These are phyloP conservation scores for Didymodactylos carnosus DNA, from an alignment of 2,888 invertebrate genomes.

Conservation along the genomic window DNA sequence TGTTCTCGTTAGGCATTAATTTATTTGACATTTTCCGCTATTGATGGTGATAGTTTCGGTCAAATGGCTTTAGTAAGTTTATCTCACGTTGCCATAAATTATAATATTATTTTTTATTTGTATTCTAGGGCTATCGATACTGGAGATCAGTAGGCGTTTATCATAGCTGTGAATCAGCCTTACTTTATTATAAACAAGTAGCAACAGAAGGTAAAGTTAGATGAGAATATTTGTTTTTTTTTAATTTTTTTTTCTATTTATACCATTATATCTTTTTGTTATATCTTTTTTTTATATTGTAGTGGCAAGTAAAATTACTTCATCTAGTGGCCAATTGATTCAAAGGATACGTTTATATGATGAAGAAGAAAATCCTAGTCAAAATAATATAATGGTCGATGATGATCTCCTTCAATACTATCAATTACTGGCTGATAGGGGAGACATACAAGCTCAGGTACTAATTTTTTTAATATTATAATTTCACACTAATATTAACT, in stretches of 20 bases:
- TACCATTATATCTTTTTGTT: too few species aligned
- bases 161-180: slow-evolving; percentile 67
- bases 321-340: slow-evolving; percentile 57
- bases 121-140: slow-evolving; percentile 53
- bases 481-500: too few species aligned
- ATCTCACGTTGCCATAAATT: too few species aligned
- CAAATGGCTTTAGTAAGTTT: slow-evolving; percentile 65
- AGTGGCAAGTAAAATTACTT: slow-evolving; percentile 39
- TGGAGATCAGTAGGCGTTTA: slow-evolving; percentile 74
- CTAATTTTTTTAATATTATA: too few species aligned
- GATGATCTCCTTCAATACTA: slow-evolving; percentile 81
- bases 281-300: slow-evolving; percentile 31
- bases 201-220: slow-evolving; percentile 42
- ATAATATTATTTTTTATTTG: not conserved
- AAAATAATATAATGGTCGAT: slow-evolving; percentile 41
- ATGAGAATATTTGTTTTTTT: too few species aligned
- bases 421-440: slow-evolving; percentile 86
- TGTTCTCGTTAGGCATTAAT: slow-evolving; percentile 47
- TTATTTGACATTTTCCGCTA: slow-evolving; percentile 71
- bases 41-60: slow-evolving; percentile 72
- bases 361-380: slow-evolving; percentile 58
- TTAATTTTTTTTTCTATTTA: too few species aligned
- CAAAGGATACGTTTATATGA: slow-evolving; percentile 73
- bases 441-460: slow-evolving; percentile 74
- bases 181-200: slow-evolving; percentile 71